A percentile compares a stretch with the other conserved stretches of the same genome.
phyloP scores from a whole-genome alignment of 2,113 vertebrate genomes.

The Pseudolaguvia tuberculata region DNA sequence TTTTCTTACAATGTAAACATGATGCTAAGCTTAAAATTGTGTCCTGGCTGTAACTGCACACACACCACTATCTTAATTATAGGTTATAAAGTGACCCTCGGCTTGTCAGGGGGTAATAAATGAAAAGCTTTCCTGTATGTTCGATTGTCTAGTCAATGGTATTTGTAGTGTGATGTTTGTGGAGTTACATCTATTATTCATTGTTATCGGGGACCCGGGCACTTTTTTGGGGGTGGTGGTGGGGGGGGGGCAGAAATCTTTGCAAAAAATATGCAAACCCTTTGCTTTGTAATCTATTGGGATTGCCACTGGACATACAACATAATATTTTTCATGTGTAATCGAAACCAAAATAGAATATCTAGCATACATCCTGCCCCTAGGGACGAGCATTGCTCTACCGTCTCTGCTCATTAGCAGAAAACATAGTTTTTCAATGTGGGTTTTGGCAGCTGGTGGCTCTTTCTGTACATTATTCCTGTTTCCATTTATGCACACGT shows the following conservation, averaged over 20 bases:
- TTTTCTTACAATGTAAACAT: constrained; percentile 1
- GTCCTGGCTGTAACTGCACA: neutral
- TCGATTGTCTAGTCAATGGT: neutral
- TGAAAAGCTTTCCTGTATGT: neutral
- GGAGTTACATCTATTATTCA: neutral
- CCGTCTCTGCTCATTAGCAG: constrained; percentile 7
- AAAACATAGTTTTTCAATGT: neutral
- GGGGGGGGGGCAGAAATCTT: too few species aligned
- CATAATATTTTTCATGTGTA: neutral
- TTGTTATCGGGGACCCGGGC: neutral
- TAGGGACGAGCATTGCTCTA: neutral
- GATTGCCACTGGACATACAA: neutral
- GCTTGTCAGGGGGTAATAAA: neutral
- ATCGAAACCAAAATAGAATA: neutral
- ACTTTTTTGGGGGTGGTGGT: neutral
- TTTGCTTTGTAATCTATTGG: neutral
- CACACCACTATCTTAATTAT: neutral
- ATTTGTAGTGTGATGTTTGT: neutral
- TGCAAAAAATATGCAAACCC: neutral
- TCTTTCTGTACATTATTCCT: neutral
- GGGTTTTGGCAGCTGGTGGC: neutral
- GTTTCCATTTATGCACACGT: neutral
- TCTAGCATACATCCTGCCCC: neutral
- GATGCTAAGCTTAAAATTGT: neutral
- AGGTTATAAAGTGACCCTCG: neutral